These are phyloP conservation scores for Simalia tracyae DNA, from an alignment of 2,797 vertebrate species.

Conservation along the genomic window DNA sequence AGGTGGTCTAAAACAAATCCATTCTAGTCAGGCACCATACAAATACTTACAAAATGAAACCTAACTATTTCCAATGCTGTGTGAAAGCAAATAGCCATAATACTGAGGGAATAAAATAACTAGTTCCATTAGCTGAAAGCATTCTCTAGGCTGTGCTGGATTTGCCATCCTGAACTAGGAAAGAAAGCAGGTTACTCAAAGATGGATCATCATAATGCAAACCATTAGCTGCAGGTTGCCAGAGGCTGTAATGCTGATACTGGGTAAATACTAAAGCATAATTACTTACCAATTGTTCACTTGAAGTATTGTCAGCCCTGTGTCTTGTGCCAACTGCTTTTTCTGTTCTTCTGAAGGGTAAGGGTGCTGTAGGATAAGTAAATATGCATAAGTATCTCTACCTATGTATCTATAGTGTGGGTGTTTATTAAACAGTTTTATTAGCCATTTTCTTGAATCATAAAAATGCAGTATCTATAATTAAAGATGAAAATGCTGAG, in stretches of 20 bases:
- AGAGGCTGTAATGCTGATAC: conserved; percentile 68
- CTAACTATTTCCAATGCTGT: neutral
- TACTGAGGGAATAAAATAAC: conserved; percentile 23
- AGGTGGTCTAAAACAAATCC: conserved; percentile 12
- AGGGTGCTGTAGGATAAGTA: conserved; percentile 86
- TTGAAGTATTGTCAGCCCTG: conserved; percentile 99
- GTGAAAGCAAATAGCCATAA: neutral
- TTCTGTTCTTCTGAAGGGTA: conserved; percentile 99
- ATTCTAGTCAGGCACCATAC: neutral
- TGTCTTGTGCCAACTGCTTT: conserved; percentile 99
- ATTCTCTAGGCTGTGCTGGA: conserved; percentile 70
- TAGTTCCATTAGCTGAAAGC: conserved; percentile 28
- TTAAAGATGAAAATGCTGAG: conserved; percentile 84
- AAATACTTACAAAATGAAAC: neutral
- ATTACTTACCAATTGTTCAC: conserved; percentile 96
- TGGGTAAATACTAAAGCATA: conserved; percentile 73
- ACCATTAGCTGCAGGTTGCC: conserved; percentile 78
- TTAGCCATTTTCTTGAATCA: conserved; percentile 65
- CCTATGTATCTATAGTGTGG: neutral
- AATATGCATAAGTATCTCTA: conserved; percentile 29
- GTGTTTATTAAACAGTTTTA: conserved; percentile 58
- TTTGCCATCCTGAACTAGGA: conserved; percentile 75
- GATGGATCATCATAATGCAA: conserved; percentile 75
- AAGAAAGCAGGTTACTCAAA: conserved; percentile 69
- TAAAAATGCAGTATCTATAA: conserved; percentile 76